Evolutionary conservation across 1,140 invertebrate genomes (phyloP), one percentile per base, ranked within the genome.

Genomic region (Lithobius niger): DNA sequence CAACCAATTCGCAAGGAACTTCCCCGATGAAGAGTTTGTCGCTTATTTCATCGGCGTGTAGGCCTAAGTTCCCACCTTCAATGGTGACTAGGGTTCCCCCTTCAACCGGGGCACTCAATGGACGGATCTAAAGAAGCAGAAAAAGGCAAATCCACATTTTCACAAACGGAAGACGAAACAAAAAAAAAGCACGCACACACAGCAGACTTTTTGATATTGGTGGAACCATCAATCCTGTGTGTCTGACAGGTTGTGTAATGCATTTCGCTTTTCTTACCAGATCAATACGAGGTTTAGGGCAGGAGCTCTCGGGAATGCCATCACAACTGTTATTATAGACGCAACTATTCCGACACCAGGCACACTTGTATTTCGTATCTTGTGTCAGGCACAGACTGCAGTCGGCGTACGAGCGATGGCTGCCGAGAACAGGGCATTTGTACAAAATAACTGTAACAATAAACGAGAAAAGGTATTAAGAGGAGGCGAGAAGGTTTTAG

Each of bases 41-140:
- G 36, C 78, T 75, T 0, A 98, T 89, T 70, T 98, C 94, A 64
- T 86, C 83, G 62, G 87, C 81, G 59, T 82, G 83, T 48, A 94
- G 77, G 0, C 95, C 95, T 24, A 99, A 77, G 75, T 99, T 97
- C 65, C 88, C 87, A 4, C 96, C 96, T 74, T 88, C 84, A 55
- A 99, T 97, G 4, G 91, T 96, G 0, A 99, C 81, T 27, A 91
- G 69, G 21, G 96, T 98, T 1, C 95, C 95, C 25, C 95, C 95
- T 76, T 96, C 88, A 48, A 93, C 81, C 10, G 94, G 96, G 15
- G 95, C 95, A 67, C 86, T 91, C 22, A 90, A 66, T 0, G 95
- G 95, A 69, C 86, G 87, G 60, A 98, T 94, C 82, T 85, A 65
- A 27, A 73, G 69, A 27, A 25, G 24, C 6, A 50, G 4, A 50